Evolutionary conservation across 2,797 vertebrate genomes (phyloP).

Genomic region (Microctenopoma steveboyesi): DNA sequence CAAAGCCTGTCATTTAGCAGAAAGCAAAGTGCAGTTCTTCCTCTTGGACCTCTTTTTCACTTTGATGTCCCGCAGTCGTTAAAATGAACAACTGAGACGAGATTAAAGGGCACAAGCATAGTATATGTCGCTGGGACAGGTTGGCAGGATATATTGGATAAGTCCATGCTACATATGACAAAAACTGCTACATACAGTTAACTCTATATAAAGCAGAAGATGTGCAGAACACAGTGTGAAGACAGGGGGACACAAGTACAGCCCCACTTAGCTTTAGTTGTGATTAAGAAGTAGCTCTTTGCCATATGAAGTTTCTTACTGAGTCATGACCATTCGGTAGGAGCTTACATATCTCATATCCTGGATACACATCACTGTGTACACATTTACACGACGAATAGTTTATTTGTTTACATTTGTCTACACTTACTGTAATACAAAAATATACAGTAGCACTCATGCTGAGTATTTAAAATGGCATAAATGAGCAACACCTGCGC

Average conservation of each 20-base stretch:
- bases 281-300: slow-evolving; percentile 37
- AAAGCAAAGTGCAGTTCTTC: slow-evolving; percentile 43
- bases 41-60: slow-evolving; percentile 26
- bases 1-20: slow-evolving; percentile 36
- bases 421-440: neutral
- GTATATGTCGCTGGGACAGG: slow-evolving; percentile 11
- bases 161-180: slow-evolving; percentile 16
- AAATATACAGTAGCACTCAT: neutral
- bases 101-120: slow-evolving; percentile 47
- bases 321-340: neutral
- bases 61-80: slow-evolving; percentile 43
- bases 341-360: neutral
- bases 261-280: slow-evolving; percentile 8
- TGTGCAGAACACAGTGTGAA: neutral
- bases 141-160: slow-evolving; percentile 13
- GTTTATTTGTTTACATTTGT: no score
- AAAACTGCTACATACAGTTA: neutral
- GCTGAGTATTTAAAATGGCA: slow-evolving; percentile 14
- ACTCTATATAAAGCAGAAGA: slow-evolving; percentile 1
- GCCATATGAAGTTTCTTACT: slow-evolving; percentile 19
- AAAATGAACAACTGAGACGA: slow-evolving; percentile 39
- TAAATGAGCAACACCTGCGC: slow-evolving; percentile 8
- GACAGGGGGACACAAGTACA: neutral
- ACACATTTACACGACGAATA: neutral
- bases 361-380: neutral